phyloP scores from a whole-genome alignment of 1,140 invertebrate species.

The Phortica variegata region DNA sequence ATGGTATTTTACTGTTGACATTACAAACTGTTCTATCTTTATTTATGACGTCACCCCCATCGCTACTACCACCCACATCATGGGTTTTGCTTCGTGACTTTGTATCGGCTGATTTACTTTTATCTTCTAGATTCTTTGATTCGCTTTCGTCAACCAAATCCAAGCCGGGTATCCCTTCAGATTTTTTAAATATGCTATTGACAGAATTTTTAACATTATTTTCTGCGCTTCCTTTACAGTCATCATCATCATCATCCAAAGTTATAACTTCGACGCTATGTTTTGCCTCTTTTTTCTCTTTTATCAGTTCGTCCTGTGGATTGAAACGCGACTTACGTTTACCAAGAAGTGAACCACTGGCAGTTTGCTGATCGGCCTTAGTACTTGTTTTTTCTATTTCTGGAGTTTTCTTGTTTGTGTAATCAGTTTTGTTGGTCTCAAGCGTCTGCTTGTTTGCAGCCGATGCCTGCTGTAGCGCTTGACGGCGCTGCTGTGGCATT shows the following conservation, averaged over 20 bases:
- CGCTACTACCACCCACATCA: no score
- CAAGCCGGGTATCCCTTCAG: constrained; percentile 64
- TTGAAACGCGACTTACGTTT: constrained; percentile 19
- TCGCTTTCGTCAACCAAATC: constrained; percentile 60
- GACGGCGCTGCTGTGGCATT: no score
- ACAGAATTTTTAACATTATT: constrained; percentile 19
- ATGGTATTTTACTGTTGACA: constrained; percentile 23
- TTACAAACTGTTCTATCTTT: not conserved
- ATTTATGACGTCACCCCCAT: no score
- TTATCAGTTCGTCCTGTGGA: not conserved
- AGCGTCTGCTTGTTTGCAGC: no score
- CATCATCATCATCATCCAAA: constrained; percentile 39
- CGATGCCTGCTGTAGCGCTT: no score
- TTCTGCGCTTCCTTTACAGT: not conserved
- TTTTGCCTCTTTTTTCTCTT: not conserved
- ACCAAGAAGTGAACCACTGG: not conserved
- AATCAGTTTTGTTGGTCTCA: no score
- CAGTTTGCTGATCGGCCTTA: not conserved
- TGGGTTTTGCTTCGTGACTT: not conserved
- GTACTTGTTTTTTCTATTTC: no score
- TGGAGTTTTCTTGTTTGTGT: no score
- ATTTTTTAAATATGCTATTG: constrained; percentile 47
- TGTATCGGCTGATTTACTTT: not conserved
- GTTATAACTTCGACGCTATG: constrained; percentile 27
- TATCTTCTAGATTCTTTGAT: constrained; percentile 1